A percentile compares a stretch with the other conserved stretches of the same genome.
phyloP scores from a whole-genome alignment of 2,797 vertebrate species.

The Macroramphosus scolopax region DNA sequence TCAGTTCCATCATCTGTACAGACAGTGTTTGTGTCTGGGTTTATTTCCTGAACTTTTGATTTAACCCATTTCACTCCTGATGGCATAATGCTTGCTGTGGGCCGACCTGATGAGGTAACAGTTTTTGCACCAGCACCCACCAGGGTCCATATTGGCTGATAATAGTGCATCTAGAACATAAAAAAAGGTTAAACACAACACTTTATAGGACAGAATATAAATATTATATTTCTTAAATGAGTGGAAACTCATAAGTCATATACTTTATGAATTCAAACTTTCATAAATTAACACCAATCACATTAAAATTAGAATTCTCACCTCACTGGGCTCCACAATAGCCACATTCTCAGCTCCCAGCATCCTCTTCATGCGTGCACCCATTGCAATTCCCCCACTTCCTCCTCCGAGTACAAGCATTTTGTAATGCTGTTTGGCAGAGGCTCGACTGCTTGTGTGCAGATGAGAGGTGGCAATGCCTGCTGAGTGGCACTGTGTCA shows the following conservation, averaged over 20 bases:
- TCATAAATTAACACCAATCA: no score
- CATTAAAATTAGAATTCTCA: constrained; percentile 43
- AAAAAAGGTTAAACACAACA: not conserved
- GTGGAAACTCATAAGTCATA: not conserved
- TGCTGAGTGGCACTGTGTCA: constrained; percentile 39
- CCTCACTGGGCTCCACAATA: constrained; percentile 92
- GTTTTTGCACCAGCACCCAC: constrained; percentile 93
- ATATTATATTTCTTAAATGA: not conserved
- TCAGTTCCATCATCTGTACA: constrained; percentile 80
- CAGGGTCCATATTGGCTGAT: constrained; percentile 96
- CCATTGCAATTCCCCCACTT: constrained; percentile 88
- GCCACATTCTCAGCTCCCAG: constrained; percentile 89
- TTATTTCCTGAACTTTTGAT: constrained; percentile 83
- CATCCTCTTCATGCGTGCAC: constrained; percentile 89
- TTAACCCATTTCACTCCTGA: constrained; percentile 91
- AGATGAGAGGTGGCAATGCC: constrained; percentile 55
- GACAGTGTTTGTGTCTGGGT: constrained; percentile 87
- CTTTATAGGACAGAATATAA: not conserved
- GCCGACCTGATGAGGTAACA: constrained; percentile 77
- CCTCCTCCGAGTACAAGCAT: constrained; percentile 93
- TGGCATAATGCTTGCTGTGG: constrained; percentile 85
- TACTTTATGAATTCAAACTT: no score
- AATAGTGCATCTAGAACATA: constrained; percentile 89
- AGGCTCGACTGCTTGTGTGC: constrained; percentile 72
- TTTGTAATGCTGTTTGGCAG: constrained; percentile 85